A percentile compares a stretch with the other conserved stretches of the same genome.
Conservation (phyloP, 2,113 vertebrate genomes). For the Lophochroa leadbeateri region DNA sequence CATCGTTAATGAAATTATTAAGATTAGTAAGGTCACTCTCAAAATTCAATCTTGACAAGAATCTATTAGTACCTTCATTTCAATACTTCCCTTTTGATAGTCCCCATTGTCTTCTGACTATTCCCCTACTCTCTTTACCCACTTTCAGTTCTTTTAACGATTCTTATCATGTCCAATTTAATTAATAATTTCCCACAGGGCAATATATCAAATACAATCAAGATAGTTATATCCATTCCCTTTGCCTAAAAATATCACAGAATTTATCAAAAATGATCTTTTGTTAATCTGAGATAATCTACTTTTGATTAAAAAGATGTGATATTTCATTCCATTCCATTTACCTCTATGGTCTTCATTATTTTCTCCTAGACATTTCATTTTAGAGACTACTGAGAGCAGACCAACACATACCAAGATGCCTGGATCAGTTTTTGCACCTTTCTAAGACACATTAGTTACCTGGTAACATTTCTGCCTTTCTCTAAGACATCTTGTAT, state of each 20-base stretch:
- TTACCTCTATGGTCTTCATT: background rate
- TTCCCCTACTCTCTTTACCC: background rate
- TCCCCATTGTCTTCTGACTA: background rate
- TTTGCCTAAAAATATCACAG: conserved; percentile 45
- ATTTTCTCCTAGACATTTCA: background rate
- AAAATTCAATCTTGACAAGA: background rate
- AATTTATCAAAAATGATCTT: conserved; percentile 42
- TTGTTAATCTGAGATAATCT: conserved; percentile 43
- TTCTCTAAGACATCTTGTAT: background rate
- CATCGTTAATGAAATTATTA: conserved; percentile 17
- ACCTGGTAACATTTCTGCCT: background rate
- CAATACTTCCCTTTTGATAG: background rate
- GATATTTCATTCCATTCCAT: background rate
- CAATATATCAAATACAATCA: conserved; percentile 45
- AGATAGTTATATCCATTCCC: background rate
- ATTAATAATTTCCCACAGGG: conserved; percentile 39
- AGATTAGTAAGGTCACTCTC: background rate
- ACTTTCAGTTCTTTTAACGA: conserved; percentile 14
- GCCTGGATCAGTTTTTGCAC: background rate
- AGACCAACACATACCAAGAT: background rate
- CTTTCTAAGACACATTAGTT: background rate
- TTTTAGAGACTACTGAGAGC: background rate
- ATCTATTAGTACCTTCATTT: background rate
- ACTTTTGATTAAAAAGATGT: conserved; percentile 53
- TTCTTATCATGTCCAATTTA: conserved; percentile 15